A percentile compares a stretch with the other conserved stretches of the same genome.
phyloP scores from a whole-genome alignment of 2,888 invertebrate species.

The Tenthredo scrophulariae region DNA sequence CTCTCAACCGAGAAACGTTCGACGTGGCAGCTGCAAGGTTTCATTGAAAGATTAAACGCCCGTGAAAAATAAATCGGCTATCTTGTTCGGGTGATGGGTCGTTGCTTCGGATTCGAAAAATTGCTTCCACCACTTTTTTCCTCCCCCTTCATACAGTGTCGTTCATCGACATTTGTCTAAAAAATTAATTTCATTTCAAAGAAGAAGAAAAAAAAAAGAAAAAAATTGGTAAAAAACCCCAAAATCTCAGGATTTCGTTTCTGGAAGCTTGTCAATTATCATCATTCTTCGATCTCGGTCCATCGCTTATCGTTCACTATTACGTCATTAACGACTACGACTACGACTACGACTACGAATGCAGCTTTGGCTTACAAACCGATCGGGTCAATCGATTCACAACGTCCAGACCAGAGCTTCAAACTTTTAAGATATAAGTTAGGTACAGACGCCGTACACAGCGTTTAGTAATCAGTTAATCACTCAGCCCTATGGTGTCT shows the following conservation, averaged over 20 bases:
- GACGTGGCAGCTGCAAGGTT: background rate
- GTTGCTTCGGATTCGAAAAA: conserved; percentile 28
- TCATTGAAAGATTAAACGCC: conserved; percentile 50
- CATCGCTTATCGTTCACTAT: too few relatives aligned
- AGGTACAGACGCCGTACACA: background rate
- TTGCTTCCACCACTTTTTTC: background rate
- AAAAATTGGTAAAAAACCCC: background rate
- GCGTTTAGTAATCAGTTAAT: conserved; percentile 20
- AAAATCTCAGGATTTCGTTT: background rate
- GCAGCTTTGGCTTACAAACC: background rate
- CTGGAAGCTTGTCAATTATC: too few relatives aligned
- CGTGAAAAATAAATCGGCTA: conserved; percentile 46
- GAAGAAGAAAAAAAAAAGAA: too few relatives aligned
- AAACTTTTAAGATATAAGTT: background rate
- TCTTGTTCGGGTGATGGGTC: conserved; percentile 35
- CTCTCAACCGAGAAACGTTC: conserved; percentile 19
- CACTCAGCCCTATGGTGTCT: background rate
- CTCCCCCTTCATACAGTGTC: background rate
- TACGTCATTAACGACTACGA: too few relatives aligned
- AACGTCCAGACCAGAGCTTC: background rate
- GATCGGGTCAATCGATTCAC: background rate
- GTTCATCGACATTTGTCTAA: background rate
- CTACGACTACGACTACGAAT: background rate
- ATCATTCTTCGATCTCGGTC: too few relatives aligned
- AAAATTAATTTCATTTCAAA: background rate